Evolutionary conservation across 2,113 vertebrate species (phyloP), one percentile per base, ranked within the genome.

Genomic region (Camelus dromedarius): DNA sequence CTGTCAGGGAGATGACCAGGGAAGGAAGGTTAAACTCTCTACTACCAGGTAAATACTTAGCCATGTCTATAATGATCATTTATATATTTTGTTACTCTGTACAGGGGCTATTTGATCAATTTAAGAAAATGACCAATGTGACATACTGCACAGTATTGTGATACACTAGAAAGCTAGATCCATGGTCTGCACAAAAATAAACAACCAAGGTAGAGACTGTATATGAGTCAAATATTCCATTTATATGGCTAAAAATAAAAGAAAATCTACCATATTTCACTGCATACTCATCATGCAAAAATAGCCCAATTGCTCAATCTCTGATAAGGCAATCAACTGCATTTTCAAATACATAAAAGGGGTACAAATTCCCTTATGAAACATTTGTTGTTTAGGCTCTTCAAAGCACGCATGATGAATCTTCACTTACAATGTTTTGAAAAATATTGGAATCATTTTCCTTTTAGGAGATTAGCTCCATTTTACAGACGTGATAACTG

Each of bases 401-500:
- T 48, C 24, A 77, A 92, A 88, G 64, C 12, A 94, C 30, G 95
- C 66, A 79, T 5, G 7, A 60, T 90, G 48, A 89, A 46, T 75
- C 48, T 58, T 95, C 72, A 95, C 50, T 76, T 20, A 92, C 48
- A 20, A 58, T 95, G 19, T 48, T 97, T 86, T 88, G 11, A 75
- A 91, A 77, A 96, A 76, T 94, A 91, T 24, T 70, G 32, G 18
- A 95, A 84, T 67, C 24, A 76, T 62, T 96, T 87, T 83, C 58
- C 69, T 91, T 91, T 80, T 26, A 89, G 16, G n/a, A 93, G 67
- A 86, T 72, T 50, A 67, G 62, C 30, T 97, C 89, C 89, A 93
- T 96, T 98, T 95, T 96, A 96, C n/a, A 97, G 89, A 87, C 70
- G 24, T 19, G 35, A 70, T 69, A 95, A 97, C 67, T 96, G 80